Base-by-base conservation (phyloP, 2,888 invertebrate genomes). In the Noctua pronuba region DNA sequence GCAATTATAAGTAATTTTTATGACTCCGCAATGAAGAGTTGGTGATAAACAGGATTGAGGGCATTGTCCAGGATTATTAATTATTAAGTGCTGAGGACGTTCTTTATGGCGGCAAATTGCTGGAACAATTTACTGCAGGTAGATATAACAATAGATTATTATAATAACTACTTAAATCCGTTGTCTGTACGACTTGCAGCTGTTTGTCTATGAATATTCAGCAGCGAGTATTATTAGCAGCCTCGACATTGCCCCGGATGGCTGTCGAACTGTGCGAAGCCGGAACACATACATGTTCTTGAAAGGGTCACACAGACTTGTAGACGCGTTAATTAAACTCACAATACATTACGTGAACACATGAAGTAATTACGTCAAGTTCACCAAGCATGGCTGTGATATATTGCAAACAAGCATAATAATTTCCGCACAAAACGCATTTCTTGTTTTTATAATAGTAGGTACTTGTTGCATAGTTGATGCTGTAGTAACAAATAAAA, bases 211-310 rank as follows among this genome's bases (percentile, higher is more conserved):
- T 81, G 71, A 85, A 85, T 85, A 85, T 84, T 76, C 44, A 84
- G 67, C 60, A 58, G 35, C 78, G 38, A 66, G 41, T 75, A 78
- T 79, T 62, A 79, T 75, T 62, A 75, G 52, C 38, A 85, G 78
- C 89, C 90, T 90, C 90, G 90, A 89, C 90, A 90, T 89, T 89
- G 90, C 85, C 83, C 85, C 80, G 79, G 72, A 83, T 87, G 80
- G 77, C 67, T 82, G 75, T 83, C 80, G 77, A 86, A 83, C 84
- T 84, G 79, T 83, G 77, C 79, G 71, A 85, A 84, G 70, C 86
- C 86, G 87, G 88, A 88, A 88, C 83, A 80, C 70, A 79, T 58
- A 70, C 58, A 41, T 79, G 85, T 52, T 87, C 86, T 88, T 87
- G 88, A 87, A 76, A 83, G 82, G 85, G 86, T 89, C 88, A 79